Percentiles rank a stretch among this genome's conserved stretches.
These are phyloP conservation scores for Scaeva pyrastri DNA, from an alignment of 2,888 invertebrate genomes.

Conservation along the genomic window DNA sequence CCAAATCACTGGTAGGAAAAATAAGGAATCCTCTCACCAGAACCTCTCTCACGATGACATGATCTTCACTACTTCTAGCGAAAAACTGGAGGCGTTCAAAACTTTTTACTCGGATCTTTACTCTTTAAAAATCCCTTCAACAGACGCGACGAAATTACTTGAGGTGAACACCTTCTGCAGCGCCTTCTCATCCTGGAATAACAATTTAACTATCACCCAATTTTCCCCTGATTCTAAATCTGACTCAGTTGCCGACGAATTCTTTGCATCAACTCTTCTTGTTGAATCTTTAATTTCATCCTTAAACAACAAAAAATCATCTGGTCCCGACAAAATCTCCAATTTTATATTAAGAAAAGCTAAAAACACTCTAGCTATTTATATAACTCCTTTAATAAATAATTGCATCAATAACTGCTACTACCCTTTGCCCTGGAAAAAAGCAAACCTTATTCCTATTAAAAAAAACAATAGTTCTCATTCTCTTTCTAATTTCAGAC, in stretches of 20 bases:
- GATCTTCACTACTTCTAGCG: neutral
- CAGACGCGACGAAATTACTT: neutral
- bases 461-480: too few species aligned
- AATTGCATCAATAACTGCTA: too few species aligned
- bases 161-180: neutral
- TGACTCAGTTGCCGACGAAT: neutral
- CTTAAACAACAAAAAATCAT: too few species aligned
- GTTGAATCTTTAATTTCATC: too few species aligned
- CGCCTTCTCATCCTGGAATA: neutral
- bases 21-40: neutral
- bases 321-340: too few species aligned
- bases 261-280: neutral
- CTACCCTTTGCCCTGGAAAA: too few species aligned
- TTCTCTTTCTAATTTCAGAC: too few species aligned
- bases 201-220: too few species aligned
- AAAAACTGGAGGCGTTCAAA: neutral
- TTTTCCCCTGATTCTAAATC: neutral
- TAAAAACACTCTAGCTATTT: too few species aligned
- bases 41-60: neutral
- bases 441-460: too few species aligned
- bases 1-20: neutral
- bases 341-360: too few species aligned
- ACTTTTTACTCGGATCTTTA: neutral
- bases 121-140: neutral
- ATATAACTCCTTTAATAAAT: too few species aligned